phyloP scores from a whole-genome alignment of 2,113 vertebrate species.

The Heteronetta atricapilla region DNA sequence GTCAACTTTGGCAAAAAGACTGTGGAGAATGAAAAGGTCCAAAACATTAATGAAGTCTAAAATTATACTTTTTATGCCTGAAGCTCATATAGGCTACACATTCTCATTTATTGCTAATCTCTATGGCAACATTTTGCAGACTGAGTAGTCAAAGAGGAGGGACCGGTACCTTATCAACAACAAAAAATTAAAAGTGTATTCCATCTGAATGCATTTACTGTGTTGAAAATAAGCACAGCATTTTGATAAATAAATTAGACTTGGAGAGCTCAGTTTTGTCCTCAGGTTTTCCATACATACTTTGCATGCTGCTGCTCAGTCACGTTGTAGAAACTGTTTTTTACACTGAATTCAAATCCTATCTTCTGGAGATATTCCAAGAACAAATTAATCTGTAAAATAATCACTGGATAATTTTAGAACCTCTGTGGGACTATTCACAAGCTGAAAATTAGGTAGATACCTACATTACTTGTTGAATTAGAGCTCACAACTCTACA shows the following conservation, averaged over 20 bases:
- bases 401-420: neutral
- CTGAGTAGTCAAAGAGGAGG: neutral
- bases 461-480: neutral
- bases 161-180: neutral
- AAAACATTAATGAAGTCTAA: neutral
- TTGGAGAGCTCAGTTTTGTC: neutral
- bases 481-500: neutral
- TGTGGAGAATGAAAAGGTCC: neutral
- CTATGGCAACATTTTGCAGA: neutral
- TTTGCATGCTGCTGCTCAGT: neutral
- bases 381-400: neutral
- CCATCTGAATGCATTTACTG: neutral
- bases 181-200: neutral
- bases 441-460: neutral
- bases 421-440: neutral
- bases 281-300: neutral
- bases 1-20: neutral
- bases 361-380: neutral
- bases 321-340: neutral
- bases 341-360: neutral
- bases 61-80: neutral
- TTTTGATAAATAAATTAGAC: neutral
- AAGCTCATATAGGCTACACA: neutral
- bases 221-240: neutral
- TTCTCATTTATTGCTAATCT: neutral